phyloP scores from a whole-genome alignment of 2,113 vertebrate species.

The Oncorhynchus nerka region DNA sequence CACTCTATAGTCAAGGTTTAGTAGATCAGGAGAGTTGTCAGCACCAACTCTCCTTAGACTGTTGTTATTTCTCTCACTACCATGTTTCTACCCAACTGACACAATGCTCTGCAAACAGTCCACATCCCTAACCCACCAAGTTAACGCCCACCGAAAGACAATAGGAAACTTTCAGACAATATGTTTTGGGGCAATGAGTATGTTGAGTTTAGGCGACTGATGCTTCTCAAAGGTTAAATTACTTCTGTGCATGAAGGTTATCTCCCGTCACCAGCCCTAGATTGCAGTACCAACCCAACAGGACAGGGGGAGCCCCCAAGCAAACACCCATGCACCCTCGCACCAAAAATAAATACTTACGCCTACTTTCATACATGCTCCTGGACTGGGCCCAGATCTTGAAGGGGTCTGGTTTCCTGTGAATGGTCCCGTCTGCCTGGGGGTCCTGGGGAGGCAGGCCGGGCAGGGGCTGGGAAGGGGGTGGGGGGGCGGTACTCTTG shows the following conservation, averaged over 20 bases:
- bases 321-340: constrained; percentile 55
- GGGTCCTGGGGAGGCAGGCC: constrained; percentile 77
- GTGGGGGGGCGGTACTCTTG: constrained; percentile 68
- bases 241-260: constrained; percentile 41
- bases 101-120: not conserved
- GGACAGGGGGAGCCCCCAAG: constrained; percentile 26
- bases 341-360: constrained; percentile 87
- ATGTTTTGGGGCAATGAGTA: not conserved
- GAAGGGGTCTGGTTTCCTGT: constrained; percentile 98
- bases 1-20: too few species aligned
- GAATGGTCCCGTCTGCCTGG: constrained; percentile 81
- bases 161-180: too few species aligned
- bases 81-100: not conserved
- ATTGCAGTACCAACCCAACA: constrained; percentile 14
- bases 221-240: not conserved
- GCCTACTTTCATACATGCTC: constrained; percentile 99
- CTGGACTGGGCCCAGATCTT: constrained; percentile 99
- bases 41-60: too few species aligned
- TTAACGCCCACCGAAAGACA: too few species aligned
- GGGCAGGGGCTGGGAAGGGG: constrained; percentile 72
- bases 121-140: not conserved
- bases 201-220: not conserved
- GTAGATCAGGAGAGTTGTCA: too few species aligned
- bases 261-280: constrained; percentile 2
- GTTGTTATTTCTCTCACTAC: too few species aligned